A percentile compares a stretch with the other conserved stretches of the same genome.
These are phyloP conservation scores for Pandemis cinnamomeana DNA, from an alignment of 2,888 invertebrate species.

Conservation along the genomic window DNA sequence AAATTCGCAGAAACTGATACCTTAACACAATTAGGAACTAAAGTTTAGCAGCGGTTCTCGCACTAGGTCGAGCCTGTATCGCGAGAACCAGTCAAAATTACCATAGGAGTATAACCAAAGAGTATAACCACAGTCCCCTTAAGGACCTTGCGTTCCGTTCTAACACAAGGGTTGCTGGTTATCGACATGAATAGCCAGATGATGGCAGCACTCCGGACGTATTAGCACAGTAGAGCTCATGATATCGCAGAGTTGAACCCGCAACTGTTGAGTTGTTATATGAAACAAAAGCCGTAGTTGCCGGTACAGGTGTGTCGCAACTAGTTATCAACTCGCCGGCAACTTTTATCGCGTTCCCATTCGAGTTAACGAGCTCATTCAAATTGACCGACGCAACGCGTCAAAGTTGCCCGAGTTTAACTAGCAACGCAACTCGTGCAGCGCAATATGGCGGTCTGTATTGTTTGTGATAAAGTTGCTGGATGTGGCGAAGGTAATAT, in stretches of 20 bases:
- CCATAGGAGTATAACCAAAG: too few relatives aligned
- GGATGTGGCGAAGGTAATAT: background rate
- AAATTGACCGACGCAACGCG: constrained; percentile 34
- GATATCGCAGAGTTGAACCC: background rate
- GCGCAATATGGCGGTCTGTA: constrained; percentile 21
- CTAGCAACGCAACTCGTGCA: constrained; percentile 22
- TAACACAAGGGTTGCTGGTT: too few relatives aligned
- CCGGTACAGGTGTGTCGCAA: constrained; percentile 28
- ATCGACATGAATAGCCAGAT: too few relatives aligned
- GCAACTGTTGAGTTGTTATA: background rate
- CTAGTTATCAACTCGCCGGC: constrained; percentile 38
- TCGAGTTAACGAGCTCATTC: constrained; percentile 36
- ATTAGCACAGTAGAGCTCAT: too few relatives aligned
- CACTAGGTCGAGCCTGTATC: too few relatives aligned
- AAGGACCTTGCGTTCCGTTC: too few relatives aligned
- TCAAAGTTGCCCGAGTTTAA: constrained; percentile 18
- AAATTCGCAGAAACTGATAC: too few relatives aligned
- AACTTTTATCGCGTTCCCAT: constrained; percentile 36
- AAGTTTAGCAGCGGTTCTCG: too few relatives aligned
- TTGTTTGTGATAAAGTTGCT: constrained; percentile 32
- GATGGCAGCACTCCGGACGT: too few relatives aligned
- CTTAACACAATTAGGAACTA: too few relatives aligned
- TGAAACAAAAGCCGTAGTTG: constrained; percentile 6
- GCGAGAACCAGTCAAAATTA: too few relatives aligned
- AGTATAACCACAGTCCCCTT: too few relatives aligned